Percentiles rank a stretch among this genome's conserved stretches.
phyloP scores from a whole-genome alignment of 2,888 invertebrate genomes.

The Harmothoe impar region DNA sequence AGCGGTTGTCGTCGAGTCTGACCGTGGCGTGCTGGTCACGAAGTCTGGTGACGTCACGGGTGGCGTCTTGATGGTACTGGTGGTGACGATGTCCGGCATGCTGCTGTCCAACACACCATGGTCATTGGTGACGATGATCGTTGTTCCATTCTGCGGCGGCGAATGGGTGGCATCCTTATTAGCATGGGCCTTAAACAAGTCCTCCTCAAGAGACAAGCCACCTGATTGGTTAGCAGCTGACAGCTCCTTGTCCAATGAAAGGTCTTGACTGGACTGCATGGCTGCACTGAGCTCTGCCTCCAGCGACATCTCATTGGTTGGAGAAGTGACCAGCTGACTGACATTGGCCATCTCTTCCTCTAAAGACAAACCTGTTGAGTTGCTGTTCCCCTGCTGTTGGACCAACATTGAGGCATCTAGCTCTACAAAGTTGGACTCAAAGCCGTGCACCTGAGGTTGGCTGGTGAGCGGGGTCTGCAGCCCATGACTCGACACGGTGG shows the following conservation, averaged over 20 bases:
- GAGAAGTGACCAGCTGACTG: slow-evolving; percentile 56
- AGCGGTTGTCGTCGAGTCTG: not conserved
- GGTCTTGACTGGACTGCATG: slow-evolving; percentile 32
- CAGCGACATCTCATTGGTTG: slow-evolving; percentile 70
- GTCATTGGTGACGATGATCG: slow-evolving; percentile 46
- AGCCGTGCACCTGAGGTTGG: slow-evolving; percentile 39
- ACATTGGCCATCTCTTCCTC: slow-evolving; percentile 56
- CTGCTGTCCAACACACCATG: not conserved
- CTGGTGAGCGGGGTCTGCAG: not conserved
- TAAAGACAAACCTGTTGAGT: not conserved
- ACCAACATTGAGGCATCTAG: slow-evolving; percentile 65
- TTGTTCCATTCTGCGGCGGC: not conserved
- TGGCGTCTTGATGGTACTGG: slow-evolving; percentile 57
- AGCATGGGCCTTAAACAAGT: not conserved
- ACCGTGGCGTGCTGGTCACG: slow-evolving; percentile 65
- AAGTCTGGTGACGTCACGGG: slow-evolving; percentile 61
- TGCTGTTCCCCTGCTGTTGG: slow-evolving; percentile 51
- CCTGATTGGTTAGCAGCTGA: slow-evolving; percentile 44
- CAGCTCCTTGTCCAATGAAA: slow-evolving; percentile 37
- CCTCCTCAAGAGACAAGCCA: slow-evolving; percentile 1
- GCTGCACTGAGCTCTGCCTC: slow-evolving; percentile 69
- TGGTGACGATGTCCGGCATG: slow-evolving; percentile 62
- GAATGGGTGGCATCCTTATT: not conserved
- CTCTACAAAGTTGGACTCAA: slow-evolving; percentile 68
- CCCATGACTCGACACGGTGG: slow-evolving; percentile 17